Evolutionary conservation across 1,140 invertebrate species (phyloP).

Genomic region (Heliconius hewitsoni): DNA sequence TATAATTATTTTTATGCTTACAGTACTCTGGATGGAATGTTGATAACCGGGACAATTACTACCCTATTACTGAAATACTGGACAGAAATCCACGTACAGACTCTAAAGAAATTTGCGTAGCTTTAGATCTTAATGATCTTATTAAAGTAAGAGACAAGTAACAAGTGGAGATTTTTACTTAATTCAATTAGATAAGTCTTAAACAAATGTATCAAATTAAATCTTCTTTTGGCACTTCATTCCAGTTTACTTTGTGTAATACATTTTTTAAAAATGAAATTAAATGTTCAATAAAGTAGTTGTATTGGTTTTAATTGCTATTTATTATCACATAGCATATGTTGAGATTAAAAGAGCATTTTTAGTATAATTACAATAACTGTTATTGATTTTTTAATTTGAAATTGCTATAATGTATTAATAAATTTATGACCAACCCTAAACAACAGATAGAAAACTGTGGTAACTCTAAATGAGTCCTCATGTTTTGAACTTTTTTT

Average conservation of each 20-base stretch:
- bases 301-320: conserved; percentile 17
- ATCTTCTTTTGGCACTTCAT: conserved; percentile 74
- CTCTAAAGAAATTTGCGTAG: conserved; percentile 80
- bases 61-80: conserved; percentile 81
- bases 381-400: too few species aligned
- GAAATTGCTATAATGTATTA: too few species aligned
- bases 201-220: conserved; percentile 64
- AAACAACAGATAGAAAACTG: too few species aligned
- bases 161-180: conserved; percentile 64
- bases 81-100: conserved; percentile 78
- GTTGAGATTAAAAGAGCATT: background rate
- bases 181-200: conserved; percentile 74
- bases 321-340: background rate
- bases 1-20: conserved; percentile 50
- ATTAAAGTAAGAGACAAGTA: conserved; percentile 81
- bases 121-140: conserved; percentile 79
- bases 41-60: conserved; percentile 85
- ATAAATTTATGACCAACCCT: too few species aligned
- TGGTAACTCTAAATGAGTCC: too few species aligned
- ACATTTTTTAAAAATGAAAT: conserved; percentile 75
- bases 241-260: conserved; percentile 77
- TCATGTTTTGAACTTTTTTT: too few species aligned
- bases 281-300: conserved; percentile 69
- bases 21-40: conserved; percentile 87
- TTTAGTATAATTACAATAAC: too few species aligned